A percentile compares a stretch with the other conserved stretches of the same genome.
These are phyloP conservation scores for Thamnophis elegans DNA, from an alignment of 2,797 vertebrate species.

Conservation along the genomic window DNA sequence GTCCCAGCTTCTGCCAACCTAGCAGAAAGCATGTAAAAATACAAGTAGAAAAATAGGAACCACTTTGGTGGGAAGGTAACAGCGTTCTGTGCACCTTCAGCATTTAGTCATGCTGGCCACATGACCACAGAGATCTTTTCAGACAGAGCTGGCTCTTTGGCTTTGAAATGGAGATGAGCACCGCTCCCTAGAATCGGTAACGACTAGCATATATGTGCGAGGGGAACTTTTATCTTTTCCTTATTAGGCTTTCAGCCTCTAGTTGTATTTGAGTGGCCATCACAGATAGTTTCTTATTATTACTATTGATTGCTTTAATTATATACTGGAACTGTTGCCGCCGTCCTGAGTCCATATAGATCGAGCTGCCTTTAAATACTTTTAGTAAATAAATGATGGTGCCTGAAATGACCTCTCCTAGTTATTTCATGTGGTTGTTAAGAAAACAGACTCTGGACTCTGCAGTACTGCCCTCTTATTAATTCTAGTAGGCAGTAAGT, in stretches of 20 bases:
- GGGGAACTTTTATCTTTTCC: too few relatives aligned
- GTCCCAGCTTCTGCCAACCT: too few relatives aligned
- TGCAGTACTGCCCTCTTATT: background rate
- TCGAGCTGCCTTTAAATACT: background rate
- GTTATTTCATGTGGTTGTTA: background rate
- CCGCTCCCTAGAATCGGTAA: too few relatives aligned
- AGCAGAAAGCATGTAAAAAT: too few relatives aligned
- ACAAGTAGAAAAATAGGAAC: too few relatives aligned
- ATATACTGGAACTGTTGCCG: background rate
- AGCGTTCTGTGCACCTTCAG: too few relatives aligned
- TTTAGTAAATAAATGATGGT: background rate
- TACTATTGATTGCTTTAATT: background rate
- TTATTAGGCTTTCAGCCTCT: background rate
- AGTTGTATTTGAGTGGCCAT: background rate
- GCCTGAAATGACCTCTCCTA: background rate
- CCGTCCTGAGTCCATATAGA: background rate
- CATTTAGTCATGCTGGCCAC: too few relatives aligned
- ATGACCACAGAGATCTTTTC: too few relatives aligned
- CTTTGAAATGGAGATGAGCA: too few relatives aligned
- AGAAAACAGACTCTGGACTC: background rate
- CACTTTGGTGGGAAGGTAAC: too few relatives aligned
- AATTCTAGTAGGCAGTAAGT: background rate
- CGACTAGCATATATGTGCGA: too few relatives aligned
- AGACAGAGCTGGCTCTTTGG: too few relatives aligned
- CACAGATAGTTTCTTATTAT: background rate